Evolutionary conservation across 2,797 vertebrate genomes (phyloP).

Genomic region (Pangasius mekongensis): DNA sequence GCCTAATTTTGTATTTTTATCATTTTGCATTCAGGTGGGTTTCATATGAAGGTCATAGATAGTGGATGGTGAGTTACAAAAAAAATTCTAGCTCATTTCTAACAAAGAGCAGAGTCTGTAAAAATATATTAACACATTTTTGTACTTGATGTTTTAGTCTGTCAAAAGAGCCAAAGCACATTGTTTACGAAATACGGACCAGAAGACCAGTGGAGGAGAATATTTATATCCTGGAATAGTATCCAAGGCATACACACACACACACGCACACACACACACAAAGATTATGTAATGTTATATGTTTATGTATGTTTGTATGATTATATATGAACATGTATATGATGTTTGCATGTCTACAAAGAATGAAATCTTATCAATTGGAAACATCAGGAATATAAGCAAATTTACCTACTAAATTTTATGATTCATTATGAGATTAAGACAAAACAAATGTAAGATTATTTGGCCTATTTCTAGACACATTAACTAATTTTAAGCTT

Average conservation of each 20-base stretch:
- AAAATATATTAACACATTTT: conserved; percentile 3
- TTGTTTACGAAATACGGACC: conserved; percentile 79
- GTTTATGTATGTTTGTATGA: background rate
- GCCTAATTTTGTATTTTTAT: background rate
- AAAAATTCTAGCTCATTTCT: background rate
- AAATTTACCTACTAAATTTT: too few species aligned
- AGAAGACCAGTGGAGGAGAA: conserved; percentile 77
- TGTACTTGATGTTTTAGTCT: conserved; percentile 63
- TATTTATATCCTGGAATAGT: conserved; percentile 77
- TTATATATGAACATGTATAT: background rate
- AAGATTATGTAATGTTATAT: background rate
- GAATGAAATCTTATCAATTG: background rate
- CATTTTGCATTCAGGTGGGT: conserved; percentile 63
- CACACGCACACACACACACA: conserved; percentile 33
- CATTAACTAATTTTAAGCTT: background rate
- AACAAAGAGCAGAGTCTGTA: conserved; percentile 10
- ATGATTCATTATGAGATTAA: background rate
- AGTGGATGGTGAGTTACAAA: conserved; percentile 70
- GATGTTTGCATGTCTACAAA: background rate
- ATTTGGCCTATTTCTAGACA: background rate
- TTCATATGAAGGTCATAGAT: conserved; percentile 64
- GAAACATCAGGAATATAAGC: background rate
- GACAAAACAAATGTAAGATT: background rate
- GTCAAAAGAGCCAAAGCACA: conserved; percentile 76
- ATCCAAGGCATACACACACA: background rate